Conservation (phyloP, 2,113 vertebrate genomes). For the Carassius gibelio region DNA sequence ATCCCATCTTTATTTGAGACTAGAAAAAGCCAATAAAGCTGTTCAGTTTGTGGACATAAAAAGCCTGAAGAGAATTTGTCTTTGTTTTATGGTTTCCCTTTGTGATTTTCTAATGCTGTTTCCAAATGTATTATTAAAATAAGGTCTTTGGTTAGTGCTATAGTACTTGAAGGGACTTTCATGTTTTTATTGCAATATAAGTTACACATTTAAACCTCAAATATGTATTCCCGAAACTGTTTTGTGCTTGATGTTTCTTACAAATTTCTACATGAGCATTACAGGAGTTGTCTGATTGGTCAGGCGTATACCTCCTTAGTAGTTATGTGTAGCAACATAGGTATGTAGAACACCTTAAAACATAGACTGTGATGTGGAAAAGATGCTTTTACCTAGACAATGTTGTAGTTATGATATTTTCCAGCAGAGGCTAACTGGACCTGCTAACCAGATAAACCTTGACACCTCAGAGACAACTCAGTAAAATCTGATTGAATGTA, state of each 20-base stretch:
- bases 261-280: background rate
- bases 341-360: background rate
- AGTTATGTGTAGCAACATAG: background rate
- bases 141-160: background rate
- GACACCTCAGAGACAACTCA: background rate
- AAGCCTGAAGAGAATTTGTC: background rate
- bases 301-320: background rate
- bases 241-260: background rate
- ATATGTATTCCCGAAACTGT: background rate
- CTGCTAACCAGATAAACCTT: slow-evolving; percentile 1
- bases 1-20: background rate
- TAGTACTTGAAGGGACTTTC: background rate
- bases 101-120: background rate
- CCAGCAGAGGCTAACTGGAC: background rate
- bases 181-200: background rate
- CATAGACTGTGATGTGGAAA: background rate
- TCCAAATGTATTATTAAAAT: background rate
- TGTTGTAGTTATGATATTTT: background rate
- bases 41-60: background rate
- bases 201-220: background rate
- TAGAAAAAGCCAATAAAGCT: background rate
- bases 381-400: background rate
- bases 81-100: background rate
- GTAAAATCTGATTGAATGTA: background rate
- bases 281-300: background rate